phyloP scores from a whole-genome alignment of 37 sponge, comb jelly and placozoan genomes.

The Ephydatia muelleri region DNA sequence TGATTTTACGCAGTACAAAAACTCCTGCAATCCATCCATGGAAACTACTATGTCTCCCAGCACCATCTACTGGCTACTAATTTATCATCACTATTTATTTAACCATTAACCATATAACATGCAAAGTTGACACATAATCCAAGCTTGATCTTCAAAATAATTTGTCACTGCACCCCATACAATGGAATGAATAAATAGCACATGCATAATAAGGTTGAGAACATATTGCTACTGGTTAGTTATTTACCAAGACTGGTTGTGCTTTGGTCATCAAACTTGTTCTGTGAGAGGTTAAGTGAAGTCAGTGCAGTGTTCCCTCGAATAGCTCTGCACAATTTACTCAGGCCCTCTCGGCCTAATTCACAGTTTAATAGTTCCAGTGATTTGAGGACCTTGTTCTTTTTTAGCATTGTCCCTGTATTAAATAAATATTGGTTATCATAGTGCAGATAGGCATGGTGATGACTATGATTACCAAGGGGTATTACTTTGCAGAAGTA shows the following conservation, averaged over 20 bases:
- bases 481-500: not conserved
- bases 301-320: conserved; percentile 1
- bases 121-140: conserved; percentile 1
- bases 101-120: conserved; percentile 1
- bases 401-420: conserved; percentile 1
- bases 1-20: not conserved
- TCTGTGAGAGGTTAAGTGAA: conserved; percentile 1
- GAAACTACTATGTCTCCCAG: not conserved
- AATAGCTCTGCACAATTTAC: conserved; percentile 1
- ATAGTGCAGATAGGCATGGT: not conserved
- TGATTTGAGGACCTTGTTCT: conserved; percentile 1
- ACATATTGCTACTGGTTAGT: conserved; percentile 1
- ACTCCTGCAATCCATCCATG: conserved; percentile 1
- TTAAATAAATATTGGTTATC: conserved; percentile 1
- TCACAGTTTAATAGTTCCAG: not conserved
- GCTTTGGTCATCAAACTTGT: conserved; percentile 1
- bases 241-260: not conserved
- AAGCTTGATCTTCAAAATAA: conserved; percentile 1
- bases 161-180: not conserved
- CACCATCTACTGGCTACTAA: not conserved
- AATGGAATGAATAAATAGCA: not conserved
- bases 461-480: conserved; percentile 1
- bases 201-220: conserved; percentile 1
- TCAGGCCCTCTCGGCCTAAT: conserved; percentile 1
- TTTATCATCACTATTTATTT: not conserved